phyloP scores from a whole-genome alignment of 2,797 vertebrate species.

The Muscicapa comitata region DNA sequence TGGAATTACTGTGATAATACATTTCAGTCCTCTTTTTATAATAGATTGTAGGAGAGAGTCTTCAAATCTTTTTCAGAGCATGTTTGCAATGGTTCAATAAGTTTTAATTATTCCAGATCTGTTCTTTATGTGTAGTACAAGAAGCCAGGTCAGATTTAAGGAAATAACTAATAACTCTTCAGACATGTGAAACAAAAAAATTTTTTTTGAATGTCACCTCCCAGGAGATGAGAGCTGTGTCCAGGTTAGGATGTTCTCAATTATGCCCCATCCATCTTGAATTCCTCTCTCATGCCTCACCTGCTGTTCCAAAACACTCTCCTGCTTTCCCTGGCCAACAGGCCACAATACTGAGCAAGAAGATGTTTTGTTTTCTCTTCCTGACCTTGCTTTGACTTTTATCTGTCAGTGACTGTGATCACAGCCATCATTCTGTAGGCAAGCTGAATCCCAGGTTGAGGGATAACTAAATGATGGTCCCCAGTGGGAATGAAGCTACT shows the following conservation, averaged over 20 bases:
- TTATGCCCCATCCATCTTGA: neutral
- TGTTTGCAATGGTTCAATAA: neutral
- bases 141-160: neutral
- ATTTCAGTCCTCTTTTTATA: neutral
- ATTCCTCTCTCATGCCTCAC: neutral
- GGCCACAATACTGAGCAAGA: neutral
- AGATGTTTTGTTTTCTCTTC: neutral
- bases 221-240: accelerated
- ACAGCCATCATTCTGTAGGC: neutral
- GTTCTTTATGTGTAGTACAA: neutral
- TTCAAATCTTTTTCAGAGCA: neutral
- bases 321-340: neutral
- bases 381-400: neutral
- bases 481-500: accelerated
- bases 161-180: neutral
- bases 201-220: neutral
- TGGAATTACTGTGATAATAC: neutral
- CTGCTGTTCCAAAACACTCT: neutral
- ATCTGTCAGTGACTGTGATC: neutral
- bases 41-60: neutral
- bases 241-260: neutral
- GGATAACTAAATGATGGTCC: neutral
- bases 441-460: neutral
- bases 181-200: neutral
- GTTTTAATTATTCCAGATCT: neutral